Evolutionary conservation across 1,140 invertebrate genomes (phyloP).

Genomic region (Zaprionus tsacasi): DNA sequence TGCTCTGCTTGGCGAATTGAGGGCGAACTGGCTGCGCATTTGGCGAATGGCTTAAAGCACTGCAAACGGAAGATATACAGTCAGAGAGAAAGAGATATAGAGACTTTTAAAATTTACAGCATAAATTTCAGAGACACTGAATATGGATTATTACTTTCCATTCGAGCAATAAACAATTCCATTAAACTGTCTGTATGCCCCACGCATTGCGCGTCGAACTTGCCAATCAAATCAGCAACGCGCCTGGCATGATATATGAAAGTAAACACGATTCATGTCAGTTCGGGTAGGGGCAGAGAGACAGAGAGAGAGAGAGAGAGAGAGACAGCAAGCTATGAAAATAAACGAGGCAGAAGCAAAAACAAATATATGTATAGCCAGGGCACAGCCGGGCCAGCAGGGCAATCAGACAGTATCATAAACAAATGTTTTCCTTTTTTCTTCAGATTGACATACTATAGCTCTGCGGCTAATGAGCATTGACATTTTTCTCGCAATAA

Average conservation of each 20-base stretch:
- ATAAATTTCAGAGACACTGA: constrained; percentile 15
- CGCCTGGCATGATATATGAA: constrained; percentile 24
- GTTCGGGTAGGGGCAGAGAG: not conserved
- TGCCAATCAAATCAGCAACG: constrained; percentile 17
- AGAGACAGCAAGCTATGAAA: constrained; percentile 1
- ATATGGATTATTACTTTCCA: constrained; percentile 31
- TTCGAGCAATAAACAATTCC: constrained; percentile 5
- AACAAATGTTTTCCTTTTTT: not conserved
- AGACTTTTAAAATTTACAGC: not conserved
- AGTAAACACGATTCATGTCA: constrained; percentile 20
- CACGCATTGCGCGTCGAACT: not conserved
- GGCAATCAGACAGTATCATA: not conserved
- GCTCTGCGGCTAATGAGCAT: not conserved
- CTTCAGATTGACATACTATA: not conserved
- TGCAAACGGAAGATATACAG: not conserved
- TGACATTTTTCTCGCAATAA: not conserved
- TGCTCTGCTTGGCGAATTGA: constrained; percentile 1
- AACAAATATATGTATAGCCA: constrained; percentile 41
- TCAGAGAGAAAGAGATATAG: no score
- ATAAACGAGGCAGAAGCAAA: constrained; percentile 22
- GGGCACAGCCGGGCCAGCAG: constrained; percentile 1
- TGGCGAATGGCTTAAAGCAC: constrained; percentile 27
- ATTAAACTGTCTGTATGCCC: constrained; percentile 1
- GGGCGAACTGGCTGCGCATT: constrained; percentile 6
- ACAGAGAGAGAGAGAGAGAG: no score